Evolutionary conservation across 2,888 invertebrate species (phyloP), one percentile per base, ranked within the genome.

Genomic region (Nomada goodeniana): DNA sequence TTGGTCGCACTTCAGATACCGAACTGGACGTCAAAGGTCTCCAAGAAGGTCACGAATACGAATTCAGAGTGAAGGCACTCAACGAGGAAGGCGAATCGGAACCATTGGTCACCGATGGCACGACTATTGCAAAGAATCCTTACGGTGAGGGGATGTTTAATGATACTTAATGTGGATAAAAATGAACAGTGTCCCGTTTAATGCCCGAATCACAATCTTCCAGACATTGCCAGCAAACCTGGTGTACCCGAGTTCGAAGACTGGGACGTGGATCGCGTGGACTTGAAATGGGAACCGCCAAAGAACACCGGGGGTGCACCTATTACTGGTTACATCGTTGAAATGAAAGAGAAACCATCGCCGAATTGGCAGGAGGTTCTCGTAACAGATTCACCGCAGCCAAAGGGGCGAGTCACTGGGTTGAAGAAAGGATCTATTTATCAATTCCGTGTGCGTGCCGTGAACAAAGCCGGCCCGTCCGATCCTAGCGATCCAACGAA

Each of bases 51-150:
- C 96, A 97, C 89, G 98, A 98, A 91, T 98, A 98, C 93, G 98
- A 98, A 94, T 99, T 99, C 95, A 95, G 98, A 86, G 98, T 99
- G 18, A 97, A 96, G 92, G 99, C 99, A 11, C 96, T 98, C 83
- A 99, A 99, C 91, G 98, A 99, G 86, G 99, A 98, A 93, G 98
- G 98, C 23, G 98, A 98, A 94, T 98, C 98, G 0, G 98, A 99
- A 91, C 99, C 99, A 10, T 94, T 99, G 85, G 98, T 98, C 93
- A 98, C 98, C n/a, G 98, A 98, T 72, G 96, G 96, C 90, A 96
- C 97, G 2, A 98, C 97, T 81, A 93, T 97, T 23, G 99, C 99
- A 36, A 99, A 99, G 95, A 99, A 99, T 95, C 99, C 99, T 87
- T 99, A 96, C 93, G 98, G 97, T 97, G 91, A 94, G 94, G 5